Percentiles rank a stretch among this genome's conserved stretches.
These are phyloP conservation scores for Cercocebus atys DNA, from an alignment of 2,113 vertebrate species.

Conservation along the genomic window DNA sequence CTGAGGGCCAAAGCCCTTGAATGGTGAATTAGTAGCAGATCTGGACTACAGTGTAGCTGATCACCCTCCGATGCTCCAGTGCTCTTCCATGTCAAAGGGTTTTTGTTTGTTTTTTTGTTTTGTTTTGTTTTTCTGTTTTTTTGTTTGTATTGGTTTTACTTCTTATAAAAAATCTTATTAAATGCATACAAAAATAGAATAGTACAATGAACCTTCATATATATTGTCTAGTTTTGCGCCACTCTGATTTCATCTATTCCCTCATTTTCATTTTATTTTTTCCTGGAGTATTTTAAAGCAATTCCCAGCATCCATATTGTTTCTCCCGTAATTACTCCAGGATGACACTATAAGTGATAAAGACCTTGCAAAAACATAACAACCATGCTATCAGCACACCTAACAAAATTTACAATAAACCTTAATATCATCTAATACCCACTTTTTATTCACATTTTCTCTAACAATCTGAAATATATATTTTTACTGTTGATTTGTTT, in stretches of 20 bases:
- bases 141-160: neutral
- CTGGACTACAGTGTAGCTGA: neutral
- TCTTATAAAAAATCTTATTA: slow-evolving; percentile 27
- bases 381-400: neutral
- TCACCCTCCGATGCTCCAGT: neutral
- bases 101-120: neutral
- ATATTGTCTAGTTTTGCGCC: neutral
- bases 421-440: neutral
- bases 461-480: neutral
- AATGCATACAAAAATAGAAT: neutral
- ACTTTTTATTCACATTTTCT: neutral
- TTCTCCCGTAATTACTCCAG: neutral
- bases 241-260: neutral
- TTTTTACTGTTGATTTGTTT: neutral
- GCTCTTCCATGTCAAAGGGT: neutral
- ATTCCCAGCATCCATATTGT: neutral
- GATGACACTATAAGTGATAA: neutral
- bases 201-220: neutral
- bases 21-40: neutral
- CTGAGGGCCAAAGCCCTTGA: neutral
- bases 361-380: neutral
- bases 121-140: neutral
- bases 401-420: slow-evolving; percentile 1
- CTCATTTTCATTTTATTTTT: neutral
- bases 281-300: slow-evolving; percentile 19